Conservation (phyloP, 2,113 vertebrate species). For the Oryzias celebensis region DNA sequence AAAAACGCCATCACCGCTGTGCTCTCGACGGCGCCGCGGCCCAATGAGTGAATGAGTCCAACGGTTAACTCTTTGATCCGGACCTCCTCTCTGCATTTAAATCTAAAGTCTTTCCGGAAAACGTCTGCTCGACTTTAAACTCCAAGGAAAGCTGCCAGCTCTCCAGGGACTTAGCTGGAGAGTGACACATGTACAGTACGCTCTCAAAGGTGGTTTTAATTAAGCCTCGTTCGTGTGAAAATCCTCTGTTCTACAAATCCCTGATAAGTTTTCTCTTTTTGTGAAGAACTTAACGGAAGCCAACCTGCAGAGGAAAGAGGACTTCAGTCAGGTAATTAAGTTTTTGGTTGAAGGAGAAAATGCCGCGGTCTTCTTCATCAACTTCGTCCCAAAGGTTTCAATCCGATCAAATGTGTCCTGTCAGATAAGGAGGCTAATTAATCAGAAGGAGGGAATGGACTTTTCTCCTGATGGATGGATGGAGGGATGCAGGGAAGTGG, state of each 20-base stretch:
- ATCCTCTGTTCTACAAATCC: conserved; percentile 52
- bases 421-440: conserved; percentile 72
- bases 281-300: conserved; percentile 24
- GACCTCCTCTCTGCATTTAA: conserved; percentile 48
- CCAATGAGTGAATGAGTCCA: conserved; percentile 35
- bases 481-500: conserved; percentile 43
- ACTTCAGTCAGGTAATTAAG: conserved; percentile 50
- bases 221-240: conserved; percentile 54
- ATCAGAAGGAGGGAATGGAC: conserved; percentile 53
- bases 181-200: conserved; percentile 59
- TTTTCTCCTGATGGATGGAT: conserved; percentile 55
- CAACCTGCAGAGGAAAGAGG: conserved; percentile 32
- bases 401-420: conserved; percentile 72
- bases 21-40: conserved; percentile 46
- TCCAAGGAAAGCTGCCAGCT: conserved; percentile 39
- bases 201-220: conserved; percentile 66
- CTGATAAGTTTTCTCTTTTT: conserved; percentile 8
- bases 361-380: conserved; percentile 21
- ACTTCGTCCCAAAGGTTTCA: conserved; percentile 60
- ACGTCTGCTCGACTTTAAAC: conserved; percentile 42
- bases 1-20: conserved; percentile 4
- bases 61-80: conserved; percentile 65
- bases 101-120: conserved; percentile 61
- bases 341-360: conserved; percentile 51
- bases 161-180: conserved; percentile 48